A percentile compares a stretch with the other conserved stretches of the same genome.
Evolutionary conservation across 1,140 invertebrate species (phyloP).

Genomic region (Palaemon carinicauda): DNA sequence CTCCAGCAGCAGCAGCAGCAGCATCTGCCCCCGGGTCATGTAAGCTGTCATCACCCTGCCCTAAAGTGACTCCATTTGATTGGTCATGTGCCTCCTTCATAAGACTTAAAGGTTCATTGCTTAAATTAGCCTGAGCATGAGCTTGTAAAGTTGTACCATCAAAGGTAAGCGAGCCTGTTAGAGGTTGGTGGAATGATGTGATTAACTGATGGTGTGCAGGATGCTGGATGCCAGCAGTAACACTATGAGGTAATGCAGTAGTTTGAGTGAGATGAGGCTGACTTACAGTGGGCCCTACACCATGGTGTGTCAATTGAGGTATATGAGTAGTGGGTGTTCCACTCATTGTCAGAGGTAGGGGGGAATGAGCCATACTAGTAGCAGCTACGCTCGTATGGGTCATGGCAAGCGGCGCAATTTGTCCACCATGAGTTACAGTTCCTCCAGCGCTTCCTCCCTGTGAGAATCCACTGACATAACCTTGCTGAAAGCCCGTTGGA

Average conservation of each 20-base stretch:
- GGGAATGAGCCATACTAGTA: constrained; percentile 49
- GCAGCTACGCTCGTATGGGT: constrained; percentile 52
- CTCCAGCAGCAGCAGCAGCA: neutral
- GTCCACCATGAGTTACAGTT: constrained; percentile 40
- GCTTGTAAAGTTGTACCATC: constrained; percentile 45
- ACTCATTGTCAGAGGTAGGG: constrained; percentile 54
- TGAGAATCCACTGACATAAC: constrained; percentile 35
- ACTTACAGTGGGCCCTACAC: constrained; percentile 10
- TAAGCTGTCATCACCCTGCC: constrained; percentile 43
- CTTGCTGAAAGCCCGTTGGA: constrained; percentile 55
- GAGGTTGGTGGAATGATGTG: constrained; percentile 46
- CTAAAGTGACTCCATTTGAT: constrained; percentile 4
- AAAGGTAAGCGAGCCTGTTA: constrained; percentile 38
- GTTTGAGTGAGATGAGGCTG: constrained; percentile 39
- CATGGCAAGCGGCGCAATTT: constrained; percentile 49
- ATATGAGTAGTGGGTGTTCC: constrained; percentile 38
- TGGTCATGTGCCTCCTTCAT: constrained; percentile 52
- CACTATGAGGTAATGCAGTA: constrained; percentile 27
- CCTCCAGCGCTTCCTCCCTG: constrained; percentile 26
- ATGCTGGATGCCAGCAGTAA: constrained; percentile 35
- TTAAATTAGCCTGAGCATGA: constrained; percentile 31
- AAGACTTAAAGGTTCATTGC: constrained; percentile 54
- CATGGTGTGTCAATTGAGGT: constrained; percentile 36
- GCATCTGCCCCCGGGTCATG: constrained; percentile 25
- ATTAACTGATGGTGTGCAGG: constrained; percentile 44